Percentiles rank a stretch among this genome's conserved stretches.
phyloP scores from a whole-genome alignment of 2,797 vertebrate species.

The Synaphobranchus kaupii region DNA sequence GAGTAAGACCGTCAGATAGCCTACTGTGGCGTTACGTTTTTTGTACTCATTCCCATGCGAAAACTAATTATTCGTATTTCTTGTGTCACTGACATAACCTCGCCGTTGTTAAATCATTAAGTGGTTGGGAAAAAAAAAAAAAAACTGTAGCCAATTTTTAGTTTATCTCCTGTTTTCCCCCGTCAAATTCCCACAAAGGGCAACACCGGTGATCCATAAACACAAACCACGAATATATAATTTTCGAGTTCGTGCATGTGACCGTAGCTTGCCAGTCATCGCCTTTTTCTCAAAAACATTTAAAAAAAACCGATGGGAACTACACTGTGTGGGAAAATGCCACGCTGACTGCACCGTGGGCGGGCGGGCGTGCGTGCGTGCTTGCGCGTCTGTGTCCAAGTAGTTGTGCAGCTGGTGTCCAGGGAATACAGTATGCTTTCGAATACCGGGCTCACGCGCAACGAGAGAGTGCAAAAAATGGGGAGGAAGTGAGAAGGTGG shows the following conservation, averaged over 20 bases:
- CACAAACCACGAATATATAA: not conserved
- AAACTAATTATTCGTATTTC: not conserved
- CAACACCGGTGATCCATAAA: not conserved
- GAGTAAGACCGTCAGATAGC: not conserved
- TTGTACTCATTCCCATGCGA: not conserved
- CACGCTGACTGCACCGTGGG: slow-evolving; percentile 3
- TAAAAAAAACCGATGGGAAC: not conserved
- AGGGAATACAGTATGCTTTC: slow-evolving; percentile 6
- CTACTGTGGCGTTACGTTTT: not conserved
- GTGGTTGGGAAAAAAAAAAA: not conserved
- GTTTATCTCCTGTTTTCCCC: not conserved
- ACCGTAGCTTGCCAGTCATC: not conserved
- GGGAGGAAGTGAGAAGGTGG: slow-evolving; percentile 11
- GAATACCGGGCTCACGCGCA: not conserved
- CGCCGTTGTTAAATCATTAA: not conserved
- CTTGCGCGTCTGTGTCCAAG: not conserved
- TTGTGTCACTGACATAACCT: not conserved
- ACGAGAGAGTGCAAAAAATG: not conserved
- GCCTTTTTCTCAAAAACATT: not conserved
- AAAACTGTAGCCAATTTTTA: not conserved
- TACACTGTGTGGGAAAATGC: slow-evolving; percentile 4
- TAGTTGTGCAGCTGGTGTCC: slow-evolving; percentile 10
- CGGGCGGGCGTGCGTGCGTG: not conserved
- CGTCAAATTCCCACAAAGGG: not conserved
- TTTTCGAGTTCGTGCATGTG: not conserved